A percentile compares a stretch with the other conserved stretches of the same genome.
Evolutionary conservation across 2,888 invertebrate genomes (phyloP).

Genomic region (Orthonychiurus folsomi): DNA sequence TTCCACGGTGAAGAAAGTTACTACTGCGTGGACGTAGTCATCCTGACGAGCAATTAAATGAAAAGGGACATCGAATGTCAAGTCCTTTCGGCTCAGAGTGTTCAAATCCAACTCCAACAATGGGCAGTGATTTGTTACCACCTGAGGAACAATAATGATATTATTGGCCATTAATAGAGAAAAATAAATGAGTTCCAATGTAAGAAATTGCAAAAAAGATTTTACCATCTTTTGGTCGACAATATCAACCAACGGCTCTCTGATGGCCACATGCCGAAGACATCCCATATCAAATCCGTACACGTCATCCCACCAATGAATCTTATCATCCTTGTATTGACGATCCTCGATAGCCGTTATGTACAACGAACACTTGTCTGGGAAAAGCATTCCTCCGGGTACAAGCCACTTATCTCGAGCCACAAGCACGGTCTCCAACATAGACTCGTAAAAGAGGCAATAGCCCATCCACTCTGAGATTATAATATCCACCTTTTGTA

Average conservation of each 20-base stretch:
- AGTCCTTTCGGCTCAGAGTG: conserved; percentile 89
- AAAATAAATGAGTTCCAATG: background rate
- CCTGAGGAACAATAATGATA: conserved; percentile 49
- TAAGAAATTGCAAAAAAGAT: background rate
- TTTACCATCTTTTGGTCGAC: conserved; percentile 89
- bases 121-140: conserved; percentile 88
- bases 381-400: conserved; percentile 85
- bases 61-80: conserved; percentile 83
- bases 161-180: too few relatives aligned
- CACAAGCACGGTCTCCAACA: conserved; percentile 97
- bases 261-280: conserved; percentile 93
- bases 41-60: conserved; percentile 68
- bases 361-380: conserved; percentile 82
- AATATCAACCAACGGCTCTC: conserved; percentile 95
- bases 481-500: conserved; percentile 87
- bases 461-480: conserved; percentile 76
- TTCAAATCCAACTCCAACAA: conserved; percentile 97
- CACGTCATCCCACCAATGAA: conserved; percentile 99
- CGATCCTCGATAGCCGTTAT: conserved; percentile 91
- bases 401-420: conserved; percentile 97
- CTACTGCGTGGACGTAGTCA: conserved; percentile 94
- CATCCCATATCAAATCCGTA: conserved; percentile 99
- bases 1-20: conserved; percentile 98
- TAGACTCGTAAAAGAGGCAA: conserved; percentile 95
- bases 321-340: conserved; percentile 99